phyloP scores from a whole-genome alignment of 2,888 invertebrate species.

The Meiosimyza decipiens region DNA sequence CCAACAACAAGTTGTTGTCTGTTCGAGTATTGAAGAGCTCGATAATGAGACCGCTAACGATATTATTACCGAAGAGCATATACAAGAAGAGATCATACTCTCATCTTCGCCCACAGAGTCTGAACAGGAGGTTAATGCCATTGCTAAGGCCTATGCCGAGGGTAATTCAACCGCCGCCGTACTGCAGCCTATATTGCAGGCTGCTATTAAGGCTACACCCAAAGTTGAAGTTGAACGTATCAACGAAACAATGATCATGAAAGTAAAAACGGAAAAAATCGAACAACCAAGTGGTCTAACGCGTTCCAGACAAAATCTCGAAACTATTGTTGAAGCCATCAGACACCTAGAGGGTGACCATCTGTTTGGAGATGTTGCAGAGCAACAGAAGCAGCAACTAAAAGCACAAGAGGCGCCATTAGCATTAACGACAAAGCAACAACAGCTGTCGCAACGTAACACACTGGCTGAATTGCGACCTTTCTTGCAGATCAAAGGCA shows the following conservation, averaged over 20 bases:
- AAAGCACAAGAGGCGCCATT: conserved; percentile 63
- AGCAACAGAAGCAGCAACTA: conserved; percentile 57
- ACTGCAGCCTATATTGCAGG: conserved; percentile 80
- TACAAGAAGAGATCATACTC: conserved; percentile 67
- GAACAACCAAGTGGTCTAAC: conserved; percentile 67
- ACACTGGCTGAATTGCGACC: conserved; percentile 73
- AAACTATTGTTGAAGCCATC: conserved; percentile 98
- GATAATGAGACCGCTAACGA: conserved; percentile 59
- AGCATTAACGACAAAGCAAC: conserved; percentile 58
- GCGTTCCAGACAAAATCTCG: conserved; percentile 91
- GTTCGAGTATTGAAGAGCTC: conserved; percentile 68
- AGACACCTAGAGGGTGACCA: conserved; percentile 97
- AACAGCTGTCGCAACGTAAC: conserved; percentile 63
- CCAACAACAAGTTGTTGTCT: conserved; percentile 74
- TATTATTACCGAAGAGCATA: conserved; percentile 65
- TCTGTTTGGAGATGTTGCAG: conserved; percentile 81
- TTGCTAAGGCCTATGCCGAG: conserved; percentile 62
- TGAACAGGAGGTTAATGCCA: conserved; percentile 62
- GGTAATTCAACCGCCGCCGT: conserved; percentile 60
- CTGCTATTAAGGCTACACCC: conserved; percentile 88
- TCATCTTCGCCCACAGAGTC: conserved; percentile 61
- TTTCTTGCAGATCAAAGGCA: conserved; percentile 73
- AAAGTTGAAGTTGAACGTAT: conserved; percentile 81
- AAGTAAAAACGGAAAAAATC: conserved; percentile 63
- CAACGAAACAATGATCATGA: conserved; percentile 69